A percentile compares a stretch with the other conserved stretches of the same genome.
Conservation (phyloP, 2,888 invertebrate species). For the Alentia gelatinosa region DNA sequence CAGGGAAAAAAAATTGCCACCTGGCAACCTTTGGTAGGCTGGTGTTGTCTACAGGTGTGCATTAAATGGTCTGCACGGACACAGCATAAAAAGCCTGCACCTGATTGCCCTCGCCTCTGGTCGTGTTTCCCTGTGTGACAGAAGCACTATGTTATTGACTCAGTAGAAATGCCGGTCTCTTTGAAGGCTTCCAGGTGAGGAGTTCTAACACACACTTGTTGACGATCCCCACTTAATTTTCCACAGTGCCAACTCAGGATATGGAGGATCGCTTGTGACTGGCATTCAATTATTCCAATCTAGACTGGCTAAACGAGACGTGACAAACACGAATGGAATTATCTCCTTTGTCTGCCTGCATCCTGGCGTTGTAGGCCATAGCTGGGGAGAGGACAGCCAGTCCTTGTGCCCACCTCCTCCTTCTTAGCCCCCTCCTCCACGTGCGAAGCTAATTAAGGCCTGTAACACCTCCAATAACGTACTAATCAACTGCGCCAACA, state of each 20-base stretch:
- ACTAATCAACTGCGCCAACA: constrained; percentile 39
- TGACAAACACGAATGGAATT: constrained; percentile 37
- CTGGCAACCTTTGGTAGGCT: too few species aligned
- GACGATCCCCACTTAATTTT: constrained; percentile 7
- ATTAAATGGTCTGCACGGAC: not conserved
- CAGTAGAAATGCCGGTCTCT: not conserved
- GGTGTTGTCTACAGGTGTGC: not conserved
- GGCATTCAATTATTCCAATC: constrained; percentile 31
- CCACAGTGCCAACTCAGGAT: not conserved
- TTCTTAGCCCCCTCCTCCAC: not conserved
- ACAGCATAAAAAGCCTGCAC: not conserved
- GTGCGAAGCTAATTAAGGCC: constrained; percentile 31
- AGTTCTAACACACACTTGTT: not conserved
- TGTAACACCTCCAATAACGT: constrained; percentile 39
- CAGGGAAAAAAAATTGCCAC: too few species aligned
- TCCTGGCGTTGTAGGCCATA: not conserved
- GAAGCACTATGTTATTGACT: not conserved
- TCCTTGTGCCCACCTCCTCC: not conserved
- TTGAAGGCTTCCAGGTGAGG: not conserved
- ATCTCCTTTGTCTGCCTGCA: constrained; percentile 21
- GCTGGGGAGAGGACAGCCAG: not conserved
- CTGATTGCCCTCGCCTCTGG: not conserved
- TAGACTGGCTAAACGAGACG: not conserved
- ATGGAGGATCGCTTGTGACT: not conserved
- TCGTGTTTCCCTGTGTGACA: not conserved